Evolutionary conservation across 2,797 vertebrate species (phyloP).

Genomic region (Antrozous pallidus): DNA sequence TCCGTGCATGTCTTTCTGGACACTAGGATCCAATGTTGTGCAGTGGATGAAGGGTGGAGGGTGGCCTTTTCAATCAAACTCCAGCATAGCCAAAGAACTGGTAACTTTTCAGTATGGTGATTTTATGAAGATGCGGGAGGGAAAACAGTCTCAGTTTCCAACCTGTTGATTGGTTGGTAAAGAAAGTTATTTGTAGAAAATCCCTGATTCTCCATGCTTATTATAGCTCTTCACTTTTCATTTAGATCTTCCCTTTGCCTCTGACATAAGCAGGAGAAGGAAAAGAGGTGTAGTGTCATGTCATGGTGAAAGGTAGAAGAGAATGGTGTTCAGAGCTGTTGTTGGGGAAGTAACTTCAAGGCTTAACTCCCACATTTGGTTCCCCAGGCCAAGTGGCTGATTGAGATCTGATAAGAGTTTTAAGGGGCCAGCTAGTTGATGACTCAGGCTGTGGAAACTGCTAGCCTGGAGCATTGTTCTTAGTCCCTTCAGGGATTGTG

Average conservation of each 20-base stretch:
- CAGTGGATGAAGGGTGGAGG: constrained; percentile 73
- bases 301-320: constrained; percentile 48
- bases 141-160: constrained; percentile 28
- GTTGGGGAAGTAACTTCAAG: constrained; percentile 7
- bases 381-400: constrained; percentile 5
- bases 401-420: constrained; percentile 12
- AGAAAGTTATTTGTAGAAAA: constrained; percentile 44
- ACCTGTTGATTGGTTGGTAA: constrained; percentile 45
- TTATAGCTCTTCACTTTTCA: constrained; percentile 45
- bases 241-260: constrained; percentile 33
- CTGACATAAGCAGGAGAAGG: neutral
- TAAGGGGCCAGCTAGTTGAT: constrained; percentile 41
- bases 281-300: neutral
- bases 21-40: constrained; percentile 69
- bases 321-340: constrained; percentile 33
- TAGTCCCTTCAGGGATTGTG: constrained; percentile 40
- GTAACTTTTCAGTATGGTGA: constrained; percentile 33
- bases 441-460: constrained; percentile 14
- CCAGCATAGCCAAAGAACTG: constrained; percentile 54
- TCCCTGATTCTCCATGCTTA: neutral
- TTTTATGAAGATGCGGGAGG: constrained; percentile 32
- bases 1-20: constrained; percentile 79
- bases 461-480: constrained; percentile 48
- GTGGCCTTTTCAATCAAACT: constrained; percentile 54
- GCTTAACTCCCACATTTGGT: constrained; percentile 20